Conservation (phyloP, 2,888 invertebrate genomes). For the Agriopis aurantiaria region DNA sequence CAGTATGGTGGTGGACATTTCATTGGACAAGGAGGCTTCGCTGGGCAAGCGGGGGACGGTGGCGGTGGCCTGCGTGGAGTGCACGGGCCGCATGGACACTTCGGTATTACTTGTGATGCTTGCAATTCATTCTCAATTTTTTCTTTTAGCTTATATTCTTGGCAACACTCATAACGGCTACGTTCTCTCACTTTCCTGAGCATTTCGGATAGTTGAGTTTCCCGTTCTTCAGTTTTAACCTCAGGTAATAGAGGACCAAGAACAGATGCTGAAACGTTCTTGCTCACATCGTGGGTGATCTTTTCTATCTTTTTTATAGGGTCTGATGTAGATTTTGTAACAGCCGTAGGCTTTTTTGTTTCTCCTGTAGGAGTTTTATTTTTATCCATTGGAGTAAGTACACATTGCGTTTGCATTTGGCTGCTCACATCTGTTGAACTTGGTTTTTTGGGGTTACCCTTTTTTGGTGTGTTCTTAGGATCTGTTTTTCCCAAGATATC, state of each 20-base stretch:
- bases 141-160: not conserved
- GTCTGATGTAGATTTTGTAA: not conserved
- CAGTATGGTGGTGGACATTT: slow-evolving; percentile 8
- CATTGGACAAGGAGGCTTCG: slow-evolving; percentile 11
- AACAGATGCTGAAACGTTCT: not conserved
- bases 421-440: not conserved
- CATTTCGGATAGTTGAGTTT: slow-evolving; percentile 7
- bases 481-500: not conserved
- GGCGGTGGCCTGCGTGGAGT: slow-evolving; percentile 3
- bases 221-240: not conserved
- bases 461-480: not conserved
- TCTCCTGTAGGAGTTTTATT: no score
- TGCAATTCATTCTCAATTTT: not conserved
- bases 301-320: not conserved
- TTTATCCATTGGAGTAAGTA: not conserved
- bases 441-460: slow-evolving; percentile 11
- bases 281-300: not conserved
- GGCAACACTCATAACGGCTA: not conserved
- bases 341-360: not conserved
- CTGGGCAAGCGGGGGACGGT: slow-evolving; percentile 1
- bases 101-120: slow-evolving; percentile 1
- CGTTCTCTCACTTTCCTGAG: slow-evolving; percentile 15
- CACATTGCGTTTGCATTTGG: slow-evolving; percentile 11
- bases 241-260: slow-evolving; percentile 1
- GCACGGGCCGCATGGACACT: slow-evolving; percentile 5